A percentile compares a stretch with the other conserved stretches of the same genome.
Conservation (phyloP, 2,797 vertebrate species). For the Acipenser oxyrinchus region DNA sequence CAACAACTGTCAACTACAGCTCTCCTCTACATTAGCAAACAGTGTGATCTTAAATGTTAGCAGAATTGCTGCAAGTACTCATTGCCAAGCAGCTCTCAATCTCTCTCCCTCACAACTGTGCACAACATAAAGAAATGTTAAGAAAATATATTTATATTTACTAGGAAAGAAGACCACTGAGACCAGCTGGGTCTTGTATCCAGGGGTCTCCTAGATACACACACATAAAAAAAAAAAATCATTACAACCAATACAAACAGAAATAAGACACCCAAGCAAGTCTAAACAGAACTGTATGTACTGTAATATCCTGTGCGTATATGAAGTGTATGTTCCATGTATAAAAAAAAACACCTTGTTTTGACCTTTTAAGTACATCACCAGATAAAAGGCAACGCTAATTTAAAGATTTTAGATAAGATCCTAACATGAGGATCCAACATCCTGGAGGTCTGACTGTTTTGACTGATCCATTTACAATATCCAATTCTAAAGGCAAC, state of each 20-base stretch:
- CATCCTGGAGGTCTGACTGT: not conserved
- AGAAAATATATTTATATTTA: conserved; percentile 6
- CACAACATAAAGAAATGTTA: not conserved
- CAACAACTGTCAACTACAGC: conserved; percentile 8
- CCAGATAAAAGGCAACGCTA: too few relatives aligned
- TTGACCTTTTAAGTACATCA: too few relatives aligned
- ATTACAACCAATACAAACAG: not conserved
- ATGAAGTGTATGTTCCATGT: too few relatives aligned
- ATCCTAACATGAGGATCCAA: too few relatives aligned
- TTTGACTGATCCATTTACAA: too few relatives aligned
- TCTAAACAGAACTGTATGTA: not conserved
- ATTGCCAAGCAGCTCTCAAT: conserved; percentile 1
- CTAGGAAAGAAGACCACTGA: not conserved
- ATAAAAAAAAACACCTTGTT: too few relatives aligned
- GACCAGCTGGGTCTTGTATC: not conserved
- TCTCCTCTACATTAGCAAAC: conserved; percentile 7
- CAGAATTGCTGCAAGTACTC: conserved; percentile 9
- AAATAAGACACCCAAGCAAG: not conserved
- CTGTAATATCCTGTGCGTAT: too few relatives aligned
- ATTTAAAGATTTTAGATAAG: too few relatives aligned
- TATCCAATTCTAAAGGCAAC: too few relatives aligned
- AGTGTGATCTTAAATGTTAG: conserved; percentile 15
- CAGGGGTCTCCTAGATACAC: not conserved
- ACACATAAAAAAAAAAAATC: not conserved
- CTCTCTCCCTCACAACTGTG: conserved; percentile 5